A percentile compares a stretch with the other conserved stretches of the same genome.
Conservation (phyloP, 2,888 invertebrate species). For the Urechis unicinctus region DNA sequence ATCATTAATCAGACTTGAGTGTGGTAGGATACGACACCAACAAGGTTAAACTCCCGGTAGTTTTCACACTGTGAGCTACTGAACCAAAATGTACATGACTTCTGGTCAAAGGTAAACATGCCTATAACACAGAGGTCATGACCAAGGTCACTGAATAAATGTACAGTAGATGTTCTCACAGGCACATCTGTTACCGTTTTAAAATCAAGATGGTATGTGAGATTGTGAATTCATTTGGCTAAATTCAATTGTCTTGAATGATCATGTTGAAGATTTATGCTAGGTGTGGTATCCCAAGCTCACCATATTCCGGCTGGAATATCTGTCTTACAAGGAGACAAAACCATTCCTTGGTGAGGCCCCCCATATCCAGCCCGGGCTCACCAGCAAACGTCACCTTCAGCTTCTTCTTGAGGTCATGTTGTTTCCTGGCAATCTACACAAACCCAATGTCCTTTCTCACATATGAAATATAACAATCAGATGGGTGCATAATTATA, state of each 20-base stretch:
- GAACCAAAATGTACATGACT: conserved; percentile 57
- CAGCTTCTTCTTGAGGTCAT: conserved; percentile 60
- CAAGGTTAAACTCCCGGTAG: conserved; percentile 59
- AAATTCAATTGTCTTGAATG: not conserved
- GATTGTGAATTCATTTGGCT: too few species aligned
- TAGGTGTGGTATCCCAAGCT: too few species aligned
- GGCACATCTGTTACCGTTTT: too few species aligned
- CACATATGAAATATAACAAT: too few species aligned
- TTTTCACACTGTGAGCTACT: conserved; percentile 53
- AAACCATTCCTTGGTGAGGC: conserved; percentile 63
- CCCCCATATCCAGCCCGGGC: conserved; percentile 62
- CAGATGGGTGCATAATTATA: not conserved
- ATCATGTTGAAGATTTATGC: not conserved
- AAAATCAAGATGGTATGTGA: too few species aligned
- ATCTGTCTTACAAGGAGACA: conserved; percentile 58
- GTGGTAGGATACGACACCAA: conserved; percentile 57
- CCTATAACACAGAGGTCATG: too few species aligned
- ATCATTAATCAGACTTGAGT: too few species aligned
- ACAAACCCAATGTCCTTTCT: not conserved
- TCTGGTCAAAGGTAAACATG: conserved; percentile 60
- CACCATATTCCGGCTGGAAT: conserved; percentile 55
- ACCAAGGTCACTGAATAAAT: too few species aligned
- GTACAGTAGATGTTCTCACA: too few species aligned
- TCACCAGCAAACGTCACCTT: conserved; percentile 60
- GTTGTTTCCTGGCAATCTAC: conserved; percentile 58